Evolutionary conservation across 37 sponge, comb jelly and placozoan genomes (phyloP), one percentile per base, ranked within the genome.

Genomic region (Spongilla lacustris): DNA sequence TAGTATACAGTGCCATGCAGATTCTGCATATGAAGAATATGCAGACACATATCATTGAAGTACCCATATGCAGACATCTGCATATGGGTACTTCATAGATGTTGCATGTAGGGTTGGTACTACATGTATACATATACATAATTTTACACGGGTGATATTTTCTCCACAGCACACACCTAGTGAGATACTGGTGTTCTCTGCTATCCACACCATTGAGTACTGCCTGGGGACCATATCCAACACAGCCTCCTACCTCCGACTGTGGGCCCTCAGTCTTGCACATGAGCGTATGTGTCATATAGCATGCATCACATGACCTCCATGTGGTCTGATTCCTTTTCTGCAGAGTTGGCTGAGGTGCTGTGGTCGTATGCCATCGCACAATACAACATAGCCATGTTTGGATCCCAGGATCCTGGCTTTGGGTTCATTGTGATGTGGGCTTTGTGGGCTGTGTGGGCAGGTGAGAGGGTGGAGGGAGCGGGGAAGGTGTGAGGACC

Each of bases 181-280:
- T 19, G 96, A 95, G 36, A 72, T 95, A 21, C n/a, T 95, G 29
- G 81, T 95, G 21, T 90, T 89, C 58, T 93, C 89, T 71, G 90
- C 90, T 30, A 95, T 95, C 83, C 92, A 95, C 75, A 95, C 96
- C 21, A 95, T 95, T 46, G 96, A 95, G 86, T 95, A 89, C 85
- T 92, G 92, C 46, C 86, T 95, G 82, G 92, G 96, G 8, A 91
- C 92, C 74, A 89, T 95, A 46, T 95, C 96, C 67, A 89, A 95
- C 75, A 95, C 96, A 80, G 96, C 96, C 31, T 92, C 92, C 36
- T 95, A 95, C 76, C 91, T 95, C 25, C 96, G 96, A 67, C 81
- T 95, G 28, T 95, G 96, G 96, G 96, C 96, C 37, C 93, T 95
- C 67, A 90, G 91, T 73, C 83, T 95, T 27, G 96, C 96, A 80